These are phyloP conservation scores for Brenthis ino DNA, from an alignment of 2,888 invertebrate genomes.

Conservation along the genomic window DNA sequence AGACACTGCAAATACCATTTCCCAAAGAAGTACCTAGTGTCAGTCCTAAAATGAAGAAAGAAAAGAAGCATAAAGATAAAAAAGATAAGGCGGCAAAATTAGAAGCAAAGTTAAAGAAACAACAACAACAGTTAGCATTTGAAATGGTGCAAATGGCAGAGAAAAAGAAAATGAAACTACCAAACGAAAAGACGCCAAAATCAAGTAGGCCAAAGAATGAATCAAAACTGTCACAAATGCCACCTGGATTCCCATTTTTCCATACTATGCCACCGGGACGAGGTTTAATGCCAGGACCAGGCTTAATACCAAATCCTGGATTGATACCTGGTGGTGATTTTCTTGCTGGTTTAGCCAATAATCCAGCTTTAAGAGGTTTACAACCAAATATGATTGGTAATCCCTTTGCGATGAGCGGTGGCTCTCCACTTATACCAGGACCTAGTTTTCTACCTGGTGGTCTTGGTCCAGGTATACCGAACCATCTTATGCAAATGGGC, in stretches of 20 bases:
- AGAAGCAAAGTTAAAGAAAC: slow-evolving; percentile 75
- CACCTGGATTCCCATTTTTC: slow-evolving; percentile 75
- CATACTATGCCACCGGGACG: slow-evolving; percentile 73
- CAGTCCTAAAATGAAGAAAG: slow-evolving; percentile 83
- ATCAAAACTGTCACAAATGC: slow-evolving; percentile 64
- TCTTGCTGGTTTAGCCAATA: slow-evolving; percentile 69
- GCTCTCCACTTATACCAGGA: slow-evolving; percentile 85
- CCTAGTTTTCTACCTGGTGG: slow-evolving; percentile 69
- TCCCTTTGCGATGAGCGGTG: slow-evolving; percentile 79
- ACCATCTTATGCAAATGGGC: slow-evolving; percentile 77
- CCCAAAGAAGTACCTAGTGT: slow-evolving; percentile 80
- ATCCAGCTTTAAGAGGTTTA: slow-evolving; percentile 73
- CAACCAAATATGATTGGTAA: slow-evolving; percentile 73
- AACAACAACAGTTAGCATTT: slow-evolving; percentile 71
- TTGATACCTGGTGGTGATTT: slow-evolving; percentile 76
- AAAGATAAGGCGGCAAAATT: slow-evolving; percentile 76
- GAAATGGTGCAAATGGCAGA: slow-evolving; percentile 67
- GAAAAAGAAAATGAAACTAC: slow-evolving; percentile 65
- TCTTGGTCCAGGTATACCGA: slow-evolving; percentile 66
- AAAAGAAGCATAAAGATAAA: slow-evolving; percentile 80
- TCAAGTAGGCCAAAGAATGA: slow-evolving; percentile 71
- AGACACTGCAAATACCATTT: slow-evolving; percentile 72
- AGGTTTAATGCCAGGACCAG: slow-evolving; percentile 81
- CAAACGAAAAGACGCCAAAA: slow-evolving; percentile 63
- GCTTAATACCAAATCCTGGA: slow-evolving; percentile 72